Evolutionary conservation across 2,113 vertebrate genomes (phyloP), one percentile per base, ranked within the genome.

Genomic region (Rhineura floridana): DNA sequence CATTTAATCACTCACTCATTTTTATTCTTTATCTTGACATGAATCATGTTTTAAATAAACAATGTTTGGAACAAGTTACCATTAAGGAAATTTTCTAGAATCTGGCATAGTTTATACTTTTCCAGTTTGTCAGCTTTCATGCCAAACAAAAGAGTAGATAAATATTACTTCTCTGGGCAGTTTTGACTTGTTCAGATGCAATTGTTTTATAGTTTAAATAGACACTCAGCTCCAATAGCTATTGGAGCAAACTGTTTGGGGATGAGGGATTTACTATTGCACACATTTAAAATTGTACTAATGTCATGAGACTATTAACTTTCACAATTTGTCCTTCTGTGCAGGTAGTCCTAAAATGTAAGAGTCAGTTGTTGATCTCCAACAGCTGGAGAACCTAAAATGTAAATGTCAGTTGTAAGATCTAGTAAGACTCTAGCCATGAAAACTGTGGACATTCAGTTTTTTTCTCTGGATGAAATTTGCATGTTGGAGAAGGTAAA

Each of bases 181-280:
- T 82, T 87, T 30, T 75, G 30, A 87, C 52, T 82, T 82, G 39
- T 87, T 87, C 73, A 81, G 79, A 73, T 75, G 39, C 55, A 62
- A 19, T 36, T 55, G 8, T 10, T 79, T 63, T 77, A 59, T 30
- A 30, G 52, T 76, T 28, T 85, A 79, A 87, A 80, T 25, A 46
- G 48, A 87, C 59, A 33, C 9, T 59, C 50, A 81, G 50, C 48
- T 81, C 48, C n/a, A 80, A 80, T 42, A 86, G 42, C 33, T 76
- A 23, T 85, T 76, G 46, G 63, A 67, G 21, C 42, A 9, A 70
- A 44, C 21, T 69, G 55, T 12, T 87, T 81, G 46, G n/a, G 36
- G 25, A 81, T 28, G 65, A 87, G 6, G 6, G 52, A 42, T 33
- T 23, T 75, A 85, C 83, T 87, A 55, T 87, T 80, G 15, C n/a